Percentiles rank a stretch among this genome's conserved stretches.
Evolutionary conservation across 2,797 vertebrate genomes (phyloP).

Genomic region (Craterocephalus amniculus): DNA sequence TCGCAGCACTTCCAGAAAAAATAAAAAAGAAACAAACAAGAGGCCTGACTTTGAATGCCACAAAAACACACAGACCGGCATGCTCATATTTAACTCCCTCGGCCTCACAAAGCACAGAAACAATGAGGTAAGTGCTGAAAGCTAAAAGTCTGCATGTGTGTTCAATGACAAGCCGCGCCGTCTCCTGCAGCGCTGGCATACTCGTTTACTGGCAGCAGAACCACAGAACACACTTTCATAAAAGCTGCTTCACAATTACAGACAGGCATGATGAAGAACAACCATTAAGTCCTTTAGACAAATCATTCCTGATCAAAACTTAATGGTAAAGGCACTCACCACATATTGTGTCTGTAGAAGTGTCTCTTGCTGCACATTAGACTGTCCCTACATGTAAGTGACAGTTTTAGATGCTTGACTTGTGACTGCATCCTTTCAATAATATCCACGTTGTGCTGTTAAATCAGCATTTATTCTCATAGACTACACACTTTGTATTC

Average conservation of each 20-base stretch:
- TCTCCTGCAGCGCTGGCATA: constrained; percentile 48
- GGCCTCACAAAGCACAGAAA: constrained; percentile 54
- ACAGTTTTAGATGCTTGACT: no score
- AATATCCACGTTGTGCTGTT: no score
- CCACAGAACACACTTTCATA: constrained; percentile 39
- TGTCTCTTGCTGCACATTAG: no score
- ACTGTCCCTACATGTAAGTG: no score
- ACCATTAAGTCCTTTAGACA: constrained; percentile 1
- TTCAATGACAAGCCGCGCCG: constrained; percentile 21
- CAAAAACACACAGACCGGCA: constrained; percentile 40
- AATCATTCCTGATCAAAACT: neutral
- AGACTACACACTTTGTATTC: no score
- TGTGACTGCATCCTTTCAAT: no score
- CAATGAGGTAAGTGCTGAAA: constrained; percentile 64
- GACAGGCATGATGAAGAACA: constrained; percentile 40
- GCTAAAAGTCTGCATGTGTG: constrained; percentile 13
- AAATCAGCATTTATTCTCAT: no score
- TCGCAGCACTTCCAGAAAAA: constrained; percentile 23
- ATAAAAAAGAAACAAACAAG: constrained; percentile 58
- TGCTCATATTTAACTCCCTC: constrained; percentile 21
- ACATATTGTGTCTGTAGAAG: no score
- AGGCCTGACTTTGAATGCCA: constrained; percentile 39
- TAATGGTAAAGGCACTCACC: no score
- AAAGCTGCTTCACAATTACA: constrained; percentile 60
- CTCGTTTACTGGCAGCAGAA: constrained; percentile 63